Evolutionary conservation across 2,888 invertebrate species (phyloP).

Genomic region (Marasmarcha lunaedactyla): DNA sequence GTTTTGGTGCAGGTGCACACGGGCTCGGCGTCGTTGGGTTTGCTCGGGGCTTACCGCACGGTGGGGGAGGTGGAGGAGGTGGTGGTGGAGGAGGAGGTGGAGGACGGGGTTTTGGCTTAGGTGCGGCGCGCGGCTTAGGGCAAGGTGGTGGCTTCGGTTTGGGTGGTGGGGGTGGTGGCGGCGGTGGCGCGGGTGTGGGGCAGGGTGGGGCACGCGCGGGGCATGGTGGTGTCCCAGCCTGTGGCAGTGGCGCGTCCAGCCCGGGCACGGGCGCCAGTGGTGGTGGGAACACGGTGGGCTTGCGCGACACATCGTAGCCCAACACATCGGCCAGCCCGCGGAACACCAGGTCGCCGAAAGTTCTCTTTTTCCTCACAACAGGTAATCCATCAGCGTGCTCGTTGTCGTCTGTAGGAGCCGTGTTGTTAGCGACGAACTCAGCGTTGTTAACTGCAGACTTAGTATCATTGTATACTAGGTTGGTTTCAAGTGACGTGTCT

Average conservation of each 20-base stretch:
- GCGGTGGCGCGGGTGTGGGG: constrained; percentile 22
- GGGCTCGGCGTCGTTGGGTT: constrained; percentile 34
- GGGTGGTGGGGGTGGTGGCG: constrained; percentile 24
- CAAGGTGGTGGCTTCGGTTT: constrained; percentile 21
- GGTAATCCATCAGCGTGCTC: constrained; percentile 11
- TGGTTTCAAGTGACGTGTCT: constrained; percentile 15
- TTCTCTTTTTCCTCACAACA: constrained; percentile 57
- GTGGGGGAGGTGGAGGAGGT: constrained; percentile 33
- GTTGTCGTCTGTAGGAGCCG: too few relatives aligned
- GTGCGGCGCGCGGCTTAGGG: constrained; percentile 23
- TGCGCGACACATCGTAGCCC: constrained; percentile 51
- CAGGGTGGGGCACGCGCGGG: constrained; percentile 15
- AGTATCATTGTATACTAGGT: constrained; percentile 25
- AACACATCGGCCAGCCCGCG: constrained; percentile 61
- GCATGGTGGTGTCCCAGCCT: constrained; percentile 23
- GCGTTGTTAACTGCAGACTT: constrained; percentile 38
- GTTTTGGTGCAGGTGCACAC: constrained; percentile 25
- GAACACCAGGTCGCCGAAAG: constrained; percentile 62
- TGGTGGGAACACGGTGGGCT: constrained; percentile 48
- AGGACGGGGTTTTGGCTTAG: constrained; percentile 22
- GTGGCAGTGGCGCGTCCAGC: constrained; percentile 42
- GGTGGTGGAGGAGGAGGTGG: constrained; percentile 26
- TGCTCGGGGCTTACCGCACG: constrained; percentile 44
- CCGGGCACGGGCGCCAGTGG: constrained; percentile 55
- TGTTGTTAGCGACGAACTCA: constrained; percentile 4